Conservation (phyloP, 1,140 invertebrate species). For the Trigoniulus corallinus region DNA sequence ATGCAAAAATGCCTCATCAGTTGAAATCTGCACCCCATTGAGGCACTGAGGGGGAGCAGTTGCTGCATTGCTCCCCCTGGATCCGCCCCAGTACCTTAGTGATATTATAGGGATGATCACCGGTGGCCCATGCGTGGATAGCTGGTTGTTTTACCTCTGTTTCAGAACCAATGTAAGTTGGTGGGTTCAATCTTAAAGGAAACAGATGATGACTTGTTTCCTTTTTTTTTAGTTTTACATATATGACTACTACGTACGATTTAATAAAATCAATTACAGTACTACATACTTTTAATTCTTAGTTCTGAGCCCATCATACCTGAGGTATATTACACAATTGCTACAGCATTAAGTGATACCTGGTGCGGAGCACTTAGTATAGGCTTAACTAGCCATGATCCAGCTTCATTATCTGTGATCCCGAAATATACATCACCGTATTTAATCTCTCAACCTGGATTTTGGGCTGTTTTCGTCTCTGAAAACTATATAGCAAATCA, state of each 20-base stretch:
- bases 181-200: no score
- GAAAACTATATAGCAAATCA: not conserved
- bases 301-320: not conserved
- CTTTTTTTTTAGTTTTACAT: not conserved
- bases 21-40: no score
- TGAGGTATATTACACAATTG: not conserved
- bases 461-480: not conserved
- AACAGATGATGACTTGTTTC: no score
- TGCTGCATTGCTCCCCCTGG: no score
- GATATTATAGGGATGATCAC: no score
- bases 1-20: no score
- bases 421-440: not conserved
- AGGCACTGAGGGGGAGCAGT: no score
- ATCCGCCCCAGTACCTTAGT: no score
- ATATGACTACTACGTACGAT: not conserved
- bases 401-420: not conserved
- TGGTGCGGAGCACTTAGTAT: not conserved
- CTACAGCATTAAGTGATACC: not conserved
- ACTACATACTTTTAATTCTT: no score
- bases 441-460: not conserved
- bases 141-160: no score
- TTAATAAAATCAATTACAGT: not conserved
- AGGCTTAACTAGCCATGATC: not conserved
- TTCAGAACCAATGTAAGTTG: no score
- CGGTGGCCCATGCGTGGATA: no score